phyloP scores from a whole-genome alignment of 1,140 invertebrate species.

The Agrypnia vestita region DNA sequence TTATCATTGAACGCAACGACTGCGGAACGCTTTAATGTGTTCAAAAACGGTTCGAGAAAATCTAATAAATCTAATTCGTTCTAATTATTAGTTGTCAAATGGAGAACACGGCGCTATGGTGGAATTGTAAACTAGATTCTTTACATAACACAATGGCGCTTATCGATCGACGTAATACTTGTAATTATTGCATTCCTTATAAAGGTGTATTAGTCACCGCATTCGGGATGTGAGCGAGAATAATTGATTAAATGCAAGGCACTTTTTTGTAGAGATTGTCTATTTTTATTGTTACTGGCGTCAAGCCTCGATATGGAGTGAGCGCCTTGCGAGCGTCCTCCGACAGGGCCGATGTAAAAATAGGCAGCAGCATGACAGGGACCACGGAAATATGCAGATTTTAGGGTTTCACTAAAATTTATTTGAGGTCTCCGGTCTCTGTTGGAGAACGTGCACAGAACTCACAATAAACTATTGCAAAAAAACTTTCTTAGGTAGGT shows the following conservation, averaged over 20 bases:
- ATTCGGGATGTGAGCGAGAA: too few relatives aligned
- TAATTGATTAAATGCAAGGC: neutral
- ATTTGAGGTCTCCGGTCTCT: neutral
- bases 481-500: too few relatives aligned
- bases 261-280: neutral
- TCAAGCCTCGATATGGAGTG: slow-evolving; percentile 1
- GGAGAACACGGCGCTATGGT: slow-evolving; percentile 1
- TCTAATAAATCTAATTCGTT: neutral
- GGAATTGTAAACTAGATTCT: slow-evolving; percentile 16
- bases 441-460: neutral
- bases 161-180: neutral
- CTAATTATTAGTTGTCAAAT: neutral
- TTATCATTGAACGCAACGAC: too few relatives aligned
- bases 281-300: slow-evolving; percentile 22
- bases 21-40: too few relatives aligned
- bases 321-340: neutral
- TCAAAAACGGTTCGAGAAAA: neutral
- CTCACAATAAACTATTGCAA: neutral
- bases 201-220: neutral
- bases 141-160: neutral
- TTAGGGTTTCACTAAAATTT: slow-evolving; percentile 5
- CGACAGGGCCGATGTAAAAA: slow-evolving; percentile 3
- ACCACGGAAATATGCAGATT: slow-evolving; percentile 28
- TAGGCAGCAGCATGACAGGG: neutral
- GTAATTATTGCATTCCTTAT: neutral